Conservation (phyloP, 2,113 vertebrate genomes). For the Hypocryptadius cinnamomeus region DNA sequence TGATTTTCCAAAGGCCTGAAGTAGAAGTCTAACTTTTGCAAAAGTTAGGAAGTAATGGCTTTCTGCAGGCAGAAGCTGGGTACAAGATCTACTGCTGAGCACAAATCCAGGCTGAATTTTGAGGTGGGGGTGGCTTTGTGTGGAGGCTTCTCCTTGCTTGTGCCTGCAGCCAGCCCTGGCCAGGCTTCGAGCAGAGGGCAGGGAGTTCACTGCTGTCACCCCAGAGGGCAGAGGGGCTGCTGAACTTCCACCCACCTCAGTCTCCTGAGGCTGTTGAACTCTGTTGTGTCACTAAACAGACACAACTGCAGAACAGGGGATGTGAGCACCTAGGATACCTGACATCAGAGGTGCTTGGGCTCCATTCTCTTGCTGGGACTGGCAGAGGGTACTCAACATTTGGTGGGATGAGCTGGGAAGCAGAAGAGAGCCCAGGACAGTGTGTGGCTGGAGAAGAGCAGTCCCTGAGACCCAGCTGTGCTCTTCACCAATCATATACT, state of each 20-base stretch:
- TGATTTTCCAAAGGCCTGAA: not conserved
- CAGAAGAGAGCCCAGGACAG: fast-evolving
- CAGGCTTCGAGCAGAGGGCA: not conserved
- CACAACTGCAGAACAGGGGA: not conserved
- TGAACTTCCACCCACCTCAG: not conserved
- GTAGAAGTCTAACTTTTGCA: not conserved
- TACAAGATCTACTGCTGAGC: not conserved
- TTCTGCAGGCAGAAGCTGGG: not conserved
- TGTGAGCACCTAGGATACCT: not conserved
- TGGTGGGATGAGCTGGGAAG: not conserved
- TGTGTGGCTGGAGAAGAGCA: not conserved
- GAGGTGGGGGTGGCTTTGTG: not conserved
- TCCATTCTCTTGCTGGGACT: not conserved
- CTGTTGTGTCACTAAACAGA: not conserved
- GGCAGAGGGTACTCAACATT: not conserved
- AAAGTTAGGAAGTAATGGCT: not conserved
- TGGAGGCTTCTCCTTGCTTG: not conserved
- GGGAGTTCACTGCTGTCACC: not conserved
- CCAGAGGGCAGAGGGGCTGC: not conserved
- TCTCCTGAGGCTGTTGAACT: not conserved
- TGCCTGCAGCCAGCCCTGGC: not conserved
- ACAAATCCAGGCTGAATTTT: not conserved
- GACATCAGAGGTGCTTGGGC: not conserved
- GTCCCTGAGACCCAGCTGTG: not conserved
- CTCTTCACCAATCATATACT: fast-evolving